A percentile compares a stretch with the other conserved stretches of the same genome.
phyloP scores from a whole-genome alignment of 2,797 vertebrate genomes.

The Alosa sapidissima region DNA sequence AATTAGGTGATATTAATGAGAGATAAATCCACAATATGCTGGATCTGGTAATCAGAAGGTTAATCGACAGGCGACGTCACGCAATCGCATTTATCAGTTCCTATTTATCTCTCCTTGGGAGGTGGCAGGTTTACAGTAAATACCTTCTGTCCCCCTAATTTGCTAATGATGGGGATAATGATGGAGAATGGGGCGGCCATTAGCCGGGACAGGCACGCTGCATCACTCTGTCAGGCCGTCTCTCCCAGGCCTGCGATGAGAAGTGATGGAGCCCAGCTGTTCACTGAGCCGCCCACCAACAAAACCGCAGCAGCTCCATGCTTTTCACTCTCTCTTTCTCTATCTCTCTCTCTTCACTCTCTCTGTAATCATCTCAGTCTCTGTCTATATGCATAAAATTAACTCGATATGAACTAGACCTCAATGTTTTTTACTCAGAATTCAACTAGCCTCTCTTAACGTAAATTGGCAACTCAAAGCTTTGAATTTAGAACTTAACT shows the following conservation, averaged over 20 bases:
- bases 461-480: neutral
- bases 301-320: conserved; percentile 14
- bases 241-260: conserved; percentile 89
- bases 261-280: conserved; percentile 98
- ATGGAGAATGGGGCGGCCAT: conserved; percentile 99
- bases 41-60: conserved; percentile 93
- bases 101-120: conserved; percentile 99
- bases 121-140: conserved; percentile 99
- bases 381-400: no score
- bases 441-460: neutral
- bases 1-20: conserved; percentile 95
- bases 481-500: neutral
- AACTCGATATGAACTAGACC: neutral
- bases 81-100: conserved; percentile 99
- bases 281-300: conserved; percentile 63
- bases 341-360: neutral
- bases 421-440: neutral
- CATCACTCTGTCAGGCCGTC: conserved; percentile 97
- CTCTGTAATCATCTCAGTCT: no score
- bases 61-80: conserved; percentile 93
- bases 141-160: conserved; percentile 99
- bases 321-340: neutral
- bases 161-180: conserved; percentile 99
- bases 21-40: conserved; percentile 88
- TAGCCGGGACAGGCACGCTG: conserved; percentile 95